These are phyloP conservation scores for Etheostoma nigrum DNA, from an alignment of 2,797 vertebrate species.

Conservation along the genomic window DNA sequence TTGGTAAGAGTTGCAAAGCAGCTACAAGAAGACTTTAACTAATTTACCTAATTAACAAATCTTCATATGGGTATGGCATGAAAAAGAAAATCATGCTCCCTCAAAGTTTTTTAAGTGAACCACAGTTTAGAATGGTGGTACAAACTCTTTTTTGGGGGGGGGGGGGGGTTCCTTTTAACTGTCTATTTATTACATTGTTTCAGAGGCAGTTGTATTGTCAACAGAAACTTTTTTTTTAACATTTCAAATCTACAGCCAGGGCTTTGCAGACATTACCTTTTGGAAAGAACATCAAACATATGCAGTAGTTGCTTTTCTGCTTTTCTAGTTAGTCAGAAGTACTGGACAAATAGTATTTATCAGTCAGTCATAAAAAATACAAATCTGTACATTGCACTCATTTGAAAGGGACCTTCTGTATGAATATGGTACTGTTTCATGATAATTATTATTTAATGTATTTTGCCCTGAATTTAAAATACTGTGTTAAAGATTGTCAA, in stretches of 20 bases:
- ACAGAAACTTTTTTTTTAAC: neutral
- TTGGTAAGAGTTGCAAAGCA: constrained; percentile 29
- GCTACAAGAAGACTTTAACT: neutral
- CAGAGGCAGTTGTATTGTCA: neutral
- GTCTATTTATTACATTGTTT: neutral
- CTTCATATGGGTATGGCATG: neutral
- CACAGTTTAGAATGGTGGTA: neutral
- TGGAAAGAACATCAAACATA: neutral
- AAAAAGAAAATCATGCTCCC: neutral
- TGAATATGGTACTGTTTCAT: neutral
- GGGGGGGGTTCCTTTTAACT: neutral
- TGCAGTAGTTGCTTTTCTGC: too few species aligned
- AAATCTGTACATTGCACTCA: neutral
- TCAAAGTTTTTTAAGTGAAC: constrained; percentile 11
- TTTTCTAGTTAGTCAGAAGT: too few species aligned
- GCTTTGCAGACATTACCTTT: neutral
- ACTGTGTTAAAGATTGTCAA: neutral
- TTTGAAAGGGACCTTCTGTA: neutral
- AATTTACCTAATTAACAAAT: neutral
- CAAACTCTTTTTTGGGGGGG: neutral
- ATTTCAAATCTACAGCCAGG: neutral
- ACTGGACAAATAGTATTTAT: neutral
- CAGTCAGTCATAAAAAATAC: too few species aligned
- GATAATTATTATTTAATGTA: neutral
- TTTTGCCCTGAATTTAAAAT: neutral